These are phyloP conservation scores for Epizoanthus rinbou DNA, from an alignment of 92 coral and sea anemone species.

Conservation along the genomic window DNA sequence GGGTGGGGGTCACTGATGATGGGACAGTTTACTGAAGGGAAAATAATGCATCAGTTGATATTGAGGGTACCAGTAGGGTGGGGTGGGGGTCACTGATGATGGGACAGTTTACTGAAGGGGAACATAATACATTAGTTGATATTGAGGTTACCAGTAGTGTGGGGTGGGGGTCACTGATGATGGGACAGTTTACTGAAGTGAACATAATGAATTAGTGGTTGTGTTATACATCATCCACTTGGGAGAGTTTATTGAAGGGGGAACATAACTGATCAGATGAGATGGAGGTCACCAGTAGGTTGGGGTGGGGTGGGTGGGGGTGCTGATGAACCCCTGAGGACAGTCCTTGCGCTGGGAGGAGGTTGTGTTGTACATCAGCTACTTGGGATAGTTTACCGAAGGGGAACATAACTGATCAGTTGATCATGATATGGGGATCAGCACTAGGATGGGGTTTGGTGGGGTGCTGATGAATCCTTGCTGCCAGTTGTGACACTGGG, in stretches of 20 bases:
- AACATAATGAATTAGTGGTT: not conserved
- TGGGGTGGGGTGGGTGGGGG: not conserved
- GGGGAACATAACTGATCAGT: too few relatives aligned
- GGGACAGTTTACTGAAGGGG: too few relatives aligned
- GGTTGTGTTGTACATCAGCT: too few relatives aligned
- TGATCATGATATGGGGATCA: too few relatives aligned
- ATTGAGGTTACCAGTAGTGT: not conserved
- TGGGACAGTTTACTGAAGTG: too few relatives aligned
- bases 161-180: constrained; percentile 4
- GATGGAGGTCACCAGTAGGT: not conserved
- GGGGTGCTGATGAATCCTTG: constrained; percentile 8
- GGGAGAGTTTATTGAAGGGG: constrained; percentile 1
- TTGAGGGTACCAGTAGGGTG: not conserved
- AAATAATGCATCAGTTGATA: not conserved
- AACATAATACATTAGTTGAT: too few relatives aligned
- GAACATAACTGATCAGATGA: not conserved
- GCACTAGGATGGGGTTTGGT: too few relatives aligned
- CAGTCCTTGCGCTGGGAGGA: too few relatives aligned
- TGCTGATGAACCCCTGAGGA: not conserved
- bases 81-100: too few relatives aligned
- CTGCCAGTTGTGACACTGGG: not conserved
- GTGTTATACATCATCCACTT: not conserved
- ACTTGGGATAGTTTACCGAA: too few relatives aligned
- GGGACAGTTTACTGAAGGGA: constrained; percentile 13
- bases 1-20: too few relatives aligned